Evolutionary conservation across 2,797 vertebrate genomes (phyloP).

Genomic region (Rhabdomys pumilio): DNA sequence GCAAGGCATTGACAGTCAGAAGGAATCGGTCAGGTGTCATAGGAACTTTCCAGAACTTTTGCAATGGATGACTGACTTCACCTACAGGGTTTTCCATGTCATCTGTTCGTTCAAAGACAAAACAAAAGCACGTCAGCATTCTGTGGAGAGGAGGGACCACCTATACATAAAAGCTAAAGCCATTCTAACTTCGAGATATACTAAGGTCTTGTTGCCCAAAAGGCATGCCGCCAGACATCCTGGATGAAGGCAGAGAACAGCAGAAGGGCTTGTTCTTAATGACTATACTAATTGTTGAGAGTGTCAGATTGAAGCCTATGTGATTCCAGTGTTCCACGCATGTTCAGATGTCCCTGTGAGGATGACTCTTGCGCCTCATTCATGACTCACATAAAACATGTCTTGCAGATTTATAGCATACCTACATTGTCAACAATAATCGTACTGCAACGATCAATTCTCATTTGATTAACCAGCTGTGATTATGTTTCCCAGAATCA

Average conservation of each 20-base stretch:
- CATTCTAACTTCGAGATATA: background rate
- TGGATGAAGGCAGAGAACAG: background rate
- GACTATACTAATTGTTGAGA: background rate
- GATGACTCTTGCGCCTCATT: background rate
- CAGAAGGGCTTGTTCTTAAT: constrained; percentile 1
- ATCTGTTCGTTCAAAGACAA: constrained; percentile 64
- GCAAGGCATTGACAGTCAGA: constrained; percentile 87
- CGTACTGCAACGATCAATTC: background rate
- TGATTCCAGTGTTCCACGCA: background rate
- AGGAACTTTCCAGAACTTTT: constrained; percentile 77
- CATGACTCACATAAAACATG: constrained; percentile 39
- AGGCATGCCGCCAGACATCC: background rate
- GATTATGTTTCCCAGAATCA: constrained; percentile 20
- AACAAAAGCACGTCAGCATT: constrained; percentile 54
- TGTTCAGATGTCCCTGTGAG: constrained; percentile 53
- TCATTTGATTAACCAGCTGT: constrained; percentile 25
- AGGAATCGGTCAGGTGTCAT: constrained; percentile 87
- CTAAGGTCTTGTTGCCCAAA: constrained; percentile 4
- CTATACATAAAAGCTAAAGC: background rate
- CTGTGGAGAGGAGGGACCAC: constrained; percentile 11
- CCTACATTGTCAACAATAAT: constrained; percentile 21
- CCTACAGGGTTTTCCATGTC: constrained; percentile 80
- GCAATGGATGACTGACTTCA: constrained; percentile 78
- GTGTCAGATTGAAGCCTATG: constrained; percentile 20
- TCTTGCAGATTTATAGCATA: background rate